Percentiles rank a stretch among this genome's conserved stretches.
Evolutionary conservation across 2,888 invertebrate species (phyloP).

Genomic region (Elgonia sp.): DNA sequence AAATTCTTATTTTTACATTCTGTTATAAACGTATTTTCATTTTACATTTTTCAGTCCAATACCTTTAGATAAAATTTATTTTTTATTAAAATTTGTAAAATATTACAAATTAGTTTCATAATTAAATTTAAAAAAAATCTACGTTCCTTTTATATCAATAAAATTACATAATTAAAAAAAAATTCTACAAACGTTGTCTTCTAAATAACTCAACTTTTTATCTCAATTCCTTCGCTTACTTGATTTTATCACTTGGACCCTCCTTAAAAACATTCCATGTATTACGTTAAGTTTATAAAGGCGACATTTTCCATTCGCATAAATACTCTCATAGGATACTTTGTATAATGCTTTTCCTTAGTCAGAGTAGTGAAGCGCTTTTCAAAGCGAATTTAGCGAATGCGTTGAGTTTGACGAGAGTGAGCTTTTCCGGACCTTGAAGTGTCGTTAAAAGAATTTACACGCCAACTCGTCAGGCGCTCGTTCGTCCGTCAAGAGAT

Average conservation of each 20-base stretch:
- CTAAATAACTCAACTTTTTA: too few species aligned
- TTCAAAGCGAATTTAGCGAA: slow-evolving; percentile 84
- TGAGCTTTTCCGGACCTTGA: slow-evolving; percentile 82
- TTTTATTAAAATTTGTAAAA: too few species aligned
- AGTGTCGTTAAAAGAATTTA: slow-evolving; percentile 86
- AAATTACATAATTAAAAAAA: too few species aligned
- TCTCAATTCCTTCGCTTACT: too few species aligned
- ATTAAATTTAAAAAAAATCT: too few species aligned
- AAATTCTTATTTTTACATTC: neutral
- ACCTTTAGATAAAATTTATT: too few species aligned
- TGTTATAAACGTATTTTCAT: neutral
- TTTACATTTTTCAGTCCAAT: neutral
- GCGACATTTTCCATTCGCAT: slow-evolving; percentile 59
- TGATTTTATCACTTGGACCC: too few species aligned
- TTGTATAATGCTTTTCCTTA: slow-evolving; percentile 51
- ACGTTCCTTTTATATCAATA: too few species aligned
- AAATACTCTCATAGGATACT: slow-evolving; percentile 59
- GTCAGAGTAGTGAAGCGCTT: slow-evolving; percentile 74
- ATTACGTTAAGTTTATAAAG: slow-evolving; percentile 49
- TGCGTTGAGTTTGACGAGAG: slow-evolving; percentile 77
- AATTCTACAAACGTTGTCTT: too few species aligned
- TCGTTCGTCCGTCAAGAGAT: slow-evolving; percentile 84
- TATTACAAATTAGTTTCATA: too few species aligned
- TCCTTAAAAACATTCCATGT: slow-evolving; percentile 1
- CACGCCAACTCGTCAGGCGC: slow-evolving; percentile 85